Percentiles rank a stretch among this genome's conserved stretches.
Evolutionary conservation across 2,797 vertebrate genomes (phyloP).

Genomic region (Ciconia nigra): DNA sequence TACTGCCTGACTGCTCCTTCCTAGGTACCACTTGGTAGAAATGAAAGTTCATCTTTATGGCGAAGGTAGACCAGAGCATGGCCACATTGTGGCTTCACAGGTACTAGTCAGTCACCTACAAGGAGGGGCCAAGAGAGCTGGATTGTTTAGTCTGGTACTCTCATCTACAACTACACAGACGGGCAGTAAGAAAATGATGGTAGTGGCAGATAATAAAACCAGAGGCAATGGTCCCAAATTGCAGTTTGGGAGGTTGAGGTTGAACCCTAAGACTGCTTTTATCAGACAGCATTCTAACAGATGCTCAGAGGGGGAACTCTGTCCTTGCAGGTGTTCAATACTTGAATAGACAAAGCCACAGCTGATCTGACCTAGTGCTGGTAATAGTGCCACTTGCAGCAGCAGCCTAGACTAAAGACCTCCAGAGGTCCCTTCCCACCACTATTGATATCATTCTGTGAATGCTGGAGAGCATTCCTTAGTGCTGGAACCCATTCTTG

Average conservation of each 20-base stretch:
- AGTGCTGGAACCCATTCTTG: no score
- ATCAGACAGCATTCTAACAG: neutral
- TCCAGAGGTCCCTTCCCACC: neutral
- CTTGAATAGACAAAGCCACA: neutral
- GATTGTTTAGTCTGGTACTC: neutral
- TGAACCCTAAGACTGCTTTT: neutral
- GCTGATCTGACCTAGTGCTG: neutral
- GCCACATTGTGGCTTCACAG: neutral
- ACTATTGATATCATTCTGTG: neutral
- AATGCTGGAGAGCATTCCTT: neutral
- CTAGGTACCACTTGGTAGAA: neutral
- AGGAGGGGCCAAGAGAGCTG: neutral
- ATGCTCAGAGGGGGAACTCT: neutral
- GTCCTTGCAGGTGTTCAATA: neutral
- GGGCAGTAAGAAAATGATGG: neutral
- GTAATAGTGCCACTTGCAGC: neutral
- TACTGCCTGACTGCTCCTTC: neutral
- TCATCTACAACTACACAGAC: neutral
- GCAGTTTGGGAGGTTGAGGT: neutral
- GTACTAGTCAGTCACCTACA: neutral
- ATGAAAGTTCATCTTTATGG: neutral
- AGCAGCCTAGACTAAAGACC: neutral
- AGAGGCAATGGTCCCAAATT: neutral
- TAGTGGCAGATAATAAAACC: neutral
- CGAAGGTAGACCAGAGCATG: neutral